A percentile compares a stretch with the other conserved stretches of the same genome.
These are phyloP conservation scores for Spondyliosoma cantharus DNA, from an alignment of 2,797 vertebrate species.

Conservation along the genomic window DNA sequence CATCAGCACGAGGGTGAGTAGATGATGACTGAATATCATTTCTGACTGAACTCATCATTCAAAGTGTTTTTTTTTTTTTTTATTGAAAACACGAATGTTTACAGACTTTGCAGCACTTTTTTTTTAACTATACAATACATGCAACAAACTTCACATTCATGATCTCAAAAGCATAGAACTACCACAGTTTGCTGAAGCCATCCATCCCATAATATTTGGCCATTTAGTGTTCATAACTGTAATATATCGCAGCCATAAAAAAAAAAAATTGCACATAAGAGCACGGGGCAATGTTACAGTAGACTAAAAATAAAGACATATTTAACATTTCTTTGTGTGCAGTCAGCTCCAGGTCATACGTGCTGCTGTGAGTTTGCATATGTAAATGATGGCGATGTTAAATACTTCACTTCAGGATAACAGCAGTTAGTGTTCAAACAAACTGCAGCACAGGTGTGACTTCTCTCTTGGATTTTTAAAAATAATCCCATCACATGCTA, in stretches of 20 bases:
- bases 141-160: neutral
- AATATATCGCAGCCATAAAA: conserved; percentile 38
- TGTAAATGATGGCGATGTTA: conserved; percentile 34
- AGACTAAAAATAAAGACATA: conserved; percentile 23
- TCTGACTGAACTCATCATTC: neutral
- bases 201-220: conserved; percentile 32
- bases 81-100: conserved; percentile 38
- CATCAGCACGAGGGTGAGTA: no score
- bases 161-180: conserved; percentile 30
- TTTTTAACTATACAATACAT: conserved; percentile 15
- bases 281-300: conserved; percentile 35
- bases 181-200: conserved; percentile 23
- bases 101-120: conserved; percentile 23
- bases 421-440: neutral
- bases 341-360: neutral
- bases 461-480: neutral
- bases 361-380: conserved; percentile 43
- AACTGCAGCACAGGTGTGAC: neutral
- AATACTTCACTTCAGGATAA: neutral
- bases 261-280: conserved; percentile 61
- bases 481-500: neutral
- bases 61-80: conserved; percentile 43
- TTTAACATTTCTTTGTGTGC: conserved; percentile 14
- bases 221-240: conserved; percentile 30
- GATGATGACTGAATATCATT: no score